Evolutionary conservation across 1,140 invertebrate species (phyloP).

Genomic region (Eriosoma lanigerum): DNA sequence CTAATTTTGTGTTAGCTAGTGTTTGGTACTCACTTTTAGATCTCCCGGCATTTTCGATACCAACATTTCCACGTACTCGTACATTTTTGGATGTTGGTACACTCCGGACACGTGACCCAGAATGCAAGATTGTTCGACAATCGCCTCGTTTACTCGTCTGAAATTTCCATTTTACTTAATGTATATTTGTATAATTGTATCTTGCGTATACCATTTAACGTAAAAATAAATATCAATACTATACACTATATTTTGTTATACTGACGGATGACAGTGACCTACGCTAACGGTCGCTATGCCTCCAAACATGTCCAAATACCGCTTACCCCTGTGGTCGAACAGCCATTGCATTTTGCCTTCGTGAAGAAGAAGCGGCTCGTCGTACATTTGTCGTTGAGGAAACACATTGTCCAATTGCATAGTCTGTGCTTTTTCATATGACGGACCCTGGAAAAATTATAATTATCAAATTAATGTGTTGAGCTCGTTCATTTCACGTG

Average conservation of each 20-base stretch:
- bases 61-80: conserved; percentile 86
- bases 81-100: conserved; percentile 85
- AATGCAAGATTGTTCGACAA: conserved; percentile 75
- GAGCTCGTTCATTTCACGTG: too few species aligned
- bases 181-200: background rate
- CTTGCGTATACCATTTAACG: background rate
- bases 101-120: conserved; percentile 91
- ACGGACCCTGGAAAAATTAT: conserved; percentile 60
- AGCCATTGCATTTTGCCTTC: conserved; percentile 91
- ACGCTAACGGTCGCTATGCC: conserved; percentile 96
- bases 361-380: conserved; percentile 78
- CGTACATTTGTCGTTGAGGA: conserved; percentile 77
- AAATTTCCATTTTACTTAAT: background rate
- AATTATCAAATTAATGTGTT: too few species aligned
- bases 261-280: conserved; percentile 98
- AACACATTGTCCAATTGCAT: conserved; percentile 68
- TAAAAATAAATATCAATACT: background rate
- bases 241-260: conserved; percentile 60
- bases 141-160: conserved; percentile 72
- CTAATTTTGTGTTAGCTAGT: too few species aligned
- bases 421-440: conserved; percentile 63
- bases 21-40: conserved; percentile 74
- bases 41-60: conserved; percentile 78
- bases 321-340: conserved; percentile 80
- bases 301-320: conserved; percentile 93